Evolutionary conservation across 2,113 vertebrate genomes (phyloP), one percentile per base, ranked within the genome.

Genomic region (Alexandromys fortis): DNA sequence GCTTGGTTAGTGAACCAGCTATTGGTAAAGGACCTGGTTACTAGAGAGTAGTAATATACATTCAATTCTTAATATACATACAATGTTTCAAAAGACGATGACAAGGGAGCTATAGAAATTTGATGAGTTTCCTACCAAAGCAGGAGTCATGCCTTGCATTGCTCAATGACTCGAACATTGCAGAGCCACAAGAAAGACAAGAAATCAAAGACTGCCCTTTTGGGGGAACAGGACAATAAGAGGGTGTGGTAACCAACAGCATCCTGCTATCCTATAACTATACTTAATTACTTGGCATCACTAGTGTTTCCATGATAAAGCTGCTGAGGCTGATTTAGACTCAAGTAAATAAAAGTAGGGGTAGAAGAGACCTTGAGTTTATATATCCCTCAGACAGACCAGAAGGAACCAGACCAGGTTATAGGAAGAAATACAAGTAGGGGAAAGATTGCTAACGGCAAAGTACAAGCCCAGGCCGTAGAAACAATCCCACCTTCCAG

Each of bases 401-500:
- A 86, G 87, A 85, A 52, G 55, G 13, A 81, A 67, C 6, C 24
- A 42, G 17, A 63, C 52, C 4, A 1, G 17, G 67, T 88, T 19
- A 0, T 0, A 1, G n/a, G 45, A 97, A 94, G 1, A 95, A 72
- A 89, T 13, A 38, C 76, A 86, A 72, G 90, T 12, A 76, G 70
- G 90, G 72, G 38, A 72, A 97, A 28, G 33, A 75, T 1, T 67
- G 63, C 61, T 5, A 22, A n/a, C 45, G 10, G 12, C 61, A 72
- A 45, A 86, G 82, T 26, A 47, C 24, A 7, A 77, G n/a, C 24
- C 9, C 81, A 55, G 35, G 65, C 35, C 22, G 30, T 1, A 35
- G 55, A 91, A 16, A 42, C 47, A 42, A 28, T 11, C 94, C 96
- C 96, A 99, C 99, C 99, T 99, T 99, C 99, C 99, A 99, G 49